These are phyloP conservation scores for Gallirallus australis DNA, from an alignment of 2,797 vertebrate species.

Conservation along the genomic window DNA sequence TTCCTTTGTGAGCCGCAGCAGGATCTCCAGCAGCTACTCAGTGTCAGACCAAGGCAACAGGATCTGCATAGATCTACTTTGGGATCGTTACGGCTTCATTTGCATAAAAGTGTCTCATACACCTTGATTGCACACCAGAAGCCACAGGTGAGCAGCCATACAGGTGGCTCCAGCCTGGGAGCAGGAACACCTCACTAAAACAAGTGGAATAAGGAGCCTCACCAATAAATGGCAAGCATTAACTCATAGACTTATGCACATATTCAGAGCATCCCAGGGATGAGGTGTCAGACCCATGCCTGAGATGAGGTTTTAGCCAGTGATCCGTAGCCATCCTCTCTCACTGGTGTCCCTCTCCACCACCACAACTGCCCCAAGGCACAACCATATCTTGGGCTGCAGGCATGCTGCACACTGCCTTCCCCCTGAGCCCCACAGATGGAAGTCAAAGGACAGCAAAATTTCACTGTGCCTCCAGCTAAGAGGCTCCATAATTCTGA, in stretches of 20 bases:
- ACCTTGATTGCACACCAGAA: not conserved
- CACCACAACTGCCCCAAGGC: not conserved
- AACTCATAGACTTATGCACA: accelerated
- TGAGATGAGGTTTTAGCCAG: accelerated
- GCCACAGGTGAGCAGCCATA: accelerated
- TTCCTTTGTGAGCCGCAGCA: not conserved
- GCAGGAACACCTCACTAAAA: not conserved
- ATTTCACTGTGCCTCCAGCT: not conserved
- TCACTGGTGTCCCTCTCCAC: not conserved
- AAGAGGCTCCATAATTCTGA: not conserved
- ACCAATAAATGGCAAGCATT: not conserved
- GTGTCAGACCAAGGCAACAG: accelerated
- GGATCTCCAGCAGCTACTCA: not conserved
- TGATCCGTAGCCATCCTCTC: not conserved
- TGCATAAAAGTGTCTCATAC: not conserved
- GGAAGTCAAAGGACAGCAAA: not conserved
- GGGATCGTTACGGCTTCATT: accelerated
- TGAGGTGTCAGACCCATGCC: not conserved
- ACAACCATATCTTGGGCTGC: accelerated
- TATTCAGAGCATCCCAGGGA: not conserved
- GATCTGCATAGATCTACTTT: accelerated
- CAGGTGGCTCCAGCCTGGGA: not conserved
- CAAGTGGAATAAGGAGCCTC: not conserved
- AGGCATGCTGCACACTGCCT: not conserved
- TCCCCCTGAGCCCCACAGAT: not conserved